Conservation (phyloP, 2,113 vertebrate species). For the Zosterops lateralis region DNA sequence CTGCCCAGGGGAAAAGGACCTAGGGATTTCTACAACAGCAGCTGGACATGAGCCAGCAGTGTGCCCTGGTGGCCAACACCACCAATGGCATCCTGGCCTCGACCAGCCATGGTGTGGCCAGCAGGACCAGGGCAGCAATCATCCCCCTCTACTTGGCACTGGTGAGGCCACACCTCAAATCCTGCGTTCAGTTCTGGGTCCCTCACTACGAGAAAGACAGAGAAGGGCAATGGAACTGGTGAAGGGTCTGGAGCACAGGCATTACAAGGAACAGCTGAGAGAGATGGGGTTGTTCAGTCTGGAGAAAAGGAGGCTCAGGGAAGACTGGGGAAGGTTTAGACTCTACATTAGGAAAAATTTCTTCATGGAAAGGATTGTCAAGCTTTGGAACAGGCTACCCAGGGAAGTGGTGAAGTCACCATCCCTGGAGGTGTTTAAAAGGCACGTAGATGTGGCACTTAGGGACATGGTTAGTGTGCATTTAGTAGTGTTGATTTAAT, state of each 20-base stretch:
- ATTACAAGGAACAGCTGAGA: neutral
- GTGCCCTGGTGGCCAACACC: neutral
- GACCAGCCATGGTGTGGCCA: accelerated
- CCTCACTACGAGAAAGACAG: neutral
- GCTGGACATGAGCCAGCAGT: neutral
- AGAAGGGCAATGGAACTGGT: neutral
- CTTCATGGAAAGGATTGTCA: neutral
- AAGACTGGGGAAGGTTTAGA: neutral
- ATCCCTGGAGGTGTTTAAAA: neutral
- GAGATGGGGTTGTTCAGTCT: neutral
- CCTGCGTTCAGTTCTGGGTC: neutral
- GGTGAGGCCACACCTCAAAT: accelerated
- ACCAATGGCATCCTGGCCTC: accelerated
- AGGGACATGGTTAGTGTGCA: neutral
- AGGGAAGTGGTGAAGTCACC: neutral
- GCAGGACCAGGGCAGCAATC: neutral
- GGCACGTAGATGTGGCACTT: neutral
- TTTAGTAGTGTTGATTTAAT: neutral
- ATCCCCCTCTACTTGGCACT: accelerated
- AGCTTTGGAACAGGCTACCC: neutral
- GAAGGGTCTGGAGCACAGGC: neutral
- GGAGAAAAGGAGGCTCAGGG: neutral
- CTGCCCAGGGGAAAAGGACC: neutral
- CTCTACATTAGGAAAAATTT: neutral
- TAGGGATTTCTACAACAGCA: neutral